phyloP scores from a whole-genome alignment of 2,888 invertebrate species.

The Pandemis heparana region DNA sequence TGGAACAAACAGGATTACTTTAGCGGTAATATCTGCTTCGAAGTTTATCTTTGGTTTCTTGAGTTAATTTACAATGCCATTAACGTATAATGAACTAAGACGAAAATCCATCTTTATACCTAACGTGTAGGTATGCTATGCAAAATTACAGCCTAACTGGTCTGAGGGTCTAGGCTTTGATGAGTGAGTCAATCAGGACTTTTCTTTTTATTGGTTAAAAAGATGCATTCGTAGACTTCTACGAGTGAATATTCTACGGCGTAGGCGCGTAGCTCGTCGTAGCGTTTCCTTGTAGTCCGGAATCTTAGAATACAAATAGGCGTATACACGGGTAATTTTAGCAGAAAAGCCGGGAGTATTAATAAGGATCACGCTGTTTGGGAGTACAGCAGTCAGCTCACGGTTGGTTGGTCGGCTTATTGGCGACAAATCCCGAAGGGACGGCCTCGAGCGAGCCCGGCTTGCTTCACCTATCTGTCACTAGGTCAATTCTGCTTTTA shows the following conservation, averaged over 20 bases:
- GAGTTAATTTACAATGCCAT: neutral
- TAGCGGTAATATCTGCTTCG: neutral
- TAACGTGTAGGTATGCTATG: too few species aligned
- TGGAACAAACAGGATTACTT: neutral
- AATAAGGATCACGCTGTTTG: slow-evolving; percentile 7
- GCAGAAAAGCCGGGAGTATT: slow-evolving; percentile 5
- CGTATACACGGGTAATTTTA: neutral
- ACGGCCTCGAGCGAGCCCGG: slow-evolving; percentile 3
- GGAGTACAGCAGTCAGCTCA: slow-evolving; percentile 4
- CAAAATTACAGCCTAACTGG: too few species aligned
- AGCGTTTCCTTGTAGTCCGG: neutral
- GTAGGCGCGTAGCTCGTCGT: slow-evolving; percentile 4
- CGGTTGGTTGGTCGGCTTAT: slow-evolving; percentile 13
- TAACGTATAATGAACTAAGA: neutral
- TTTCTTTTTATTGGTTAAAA: neutral
- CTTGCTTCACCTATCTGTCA: slow-evolving; percentile 7
- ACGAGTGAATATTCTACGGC: neutral
- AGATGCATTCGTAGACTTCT: neutral
- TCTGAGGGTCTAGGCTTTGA: too few species aligned
- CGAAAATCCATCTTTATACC: too few species aligned
- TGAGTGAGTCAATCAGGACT: too few species aligned
- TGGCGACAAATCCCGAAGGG: slow-evolving; percentile 17
- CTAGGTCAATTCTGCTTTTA: neutral
- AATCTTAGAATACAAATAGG: slow-evolving; percentile 6
- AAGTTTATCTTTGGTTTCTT: neutral